Evolutionary conservation across 2,113 vertebrate genomes (phyloP).

Genomic region (Jaculus jaculus): DNA sequence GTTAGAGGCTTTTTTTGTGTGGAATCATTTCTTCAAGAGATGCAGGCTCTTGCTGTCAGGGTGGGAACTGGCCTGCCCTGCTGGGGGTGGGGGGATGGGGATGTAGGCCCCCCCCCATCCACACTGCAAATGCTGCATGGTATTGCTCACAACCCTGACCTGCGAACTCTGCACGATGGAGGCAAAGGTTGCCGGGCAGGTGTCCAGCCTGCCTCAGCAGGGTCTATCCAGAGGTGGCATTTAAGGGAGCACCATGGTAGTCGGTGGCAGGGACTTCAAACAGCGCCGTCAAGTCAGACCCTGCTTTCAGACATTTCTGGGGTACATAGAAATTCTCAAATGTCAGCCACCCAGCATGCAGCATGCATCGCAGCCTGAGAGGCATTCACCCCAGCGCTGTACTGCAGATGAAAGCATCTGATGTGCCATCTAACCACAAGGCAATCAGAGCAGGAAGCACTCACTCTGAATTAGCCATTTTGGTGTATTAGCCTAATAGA

Average conservation of each 20-base stretch:
- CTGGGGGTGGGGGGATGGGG: neutral
- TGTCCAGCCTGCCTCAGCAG: neutral
- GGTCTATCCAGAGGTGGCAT: neutral
- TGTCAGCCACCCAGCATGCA: neutral
- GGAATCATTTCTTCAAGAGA: neutral
- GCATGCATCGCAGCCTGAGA: fast-evolving
- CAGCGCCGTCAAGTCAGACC: neutral
- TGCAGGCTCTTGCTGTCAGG: neutral
- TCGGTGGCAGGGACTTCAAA: neutral
- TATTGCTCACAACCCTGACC: neutral
- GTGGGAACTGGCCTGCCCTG: too few relatives aligned
- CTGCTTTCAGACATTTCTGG: neutral
- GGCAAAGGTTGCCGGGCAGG: neutral
- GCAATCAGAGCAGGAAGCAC: conserved; percentile 44
- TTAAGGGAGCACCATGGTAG: neutral
- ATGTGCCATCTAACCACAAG: fast-evolving
- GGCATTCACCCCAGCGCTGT: neutral
- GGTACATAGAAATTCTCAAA: neutral
- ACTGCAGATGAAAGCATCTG: neutral
- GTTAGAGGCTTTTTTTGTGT: too few relatives aligned
- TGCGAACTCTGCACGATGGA: neutral
- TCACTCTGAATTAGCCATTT: conserved; percentile 59
- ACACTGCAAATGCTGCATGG: neutral
- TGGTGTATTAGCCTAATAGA: conserved; percentile 67
- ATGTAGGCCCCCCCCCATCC: neutral